Evolutionary conservation across 2,888 invertebrate species (phyloP).

Genomic region (Argyra leucocephala): DNA sequence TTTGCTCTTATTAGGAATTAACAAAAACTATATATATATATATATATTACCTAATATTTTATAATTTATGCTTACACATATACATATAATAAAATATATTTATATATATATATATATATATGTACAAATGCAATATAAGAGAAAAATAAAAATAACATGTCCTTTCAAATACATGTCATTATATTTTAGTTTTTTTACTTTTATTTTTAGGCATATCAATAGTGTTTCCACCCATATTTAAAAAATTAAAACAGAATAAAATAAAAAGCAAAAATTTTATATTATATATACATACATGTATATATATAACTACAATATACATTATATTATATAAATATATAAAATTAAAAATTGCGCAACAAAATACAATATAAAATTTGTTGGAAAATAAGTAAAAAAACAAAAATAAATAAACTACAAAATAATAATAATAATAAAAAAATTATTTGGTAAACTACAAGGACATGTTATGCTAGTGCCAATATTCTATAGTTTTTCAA

Average conservation of each 20-base stretch:
- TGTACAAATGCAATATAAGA: too few relatives aligned
- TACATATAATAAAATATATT: too few relatives aligned
- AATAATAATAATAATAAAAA: not conserved
- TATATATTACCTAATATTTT: too few relatives aligned
- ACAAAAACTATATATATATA: too few relatives aligned
- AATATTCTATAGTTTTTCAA: not conserved
- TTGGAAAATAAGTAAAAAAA: not conserved
- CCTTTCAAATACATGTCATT: slow-evolving; percentile 4
- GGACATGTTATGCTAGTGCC: not conserved
- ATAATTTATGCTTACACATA: too few relatives aligned
- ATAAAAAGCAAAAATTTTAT: not conserved
- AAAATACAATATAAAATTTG: not conserved
- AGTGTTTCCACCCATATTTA: slow-evolving; percentile 6
- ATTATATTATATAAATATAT: too few relatives aligned
- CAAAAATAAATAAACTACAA: not conserved
- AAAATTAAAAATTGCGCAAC: not conserved
- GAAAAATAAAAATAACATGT: not conserved
- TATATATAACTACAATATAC: too few relatives aligned
- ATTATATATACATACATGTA: too few relatives aligned
- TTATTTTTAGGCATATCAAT: not conserved
- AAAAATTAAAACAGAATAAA: not conserved
- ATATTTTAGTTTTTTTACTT: not conserved
- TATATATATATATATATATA: too few relatives aligned
- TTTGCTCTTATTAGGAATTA: too few relatives aligned
- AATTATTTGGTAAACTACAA: not conserved